Evolutionary conservation across 1,140 invertebrate genomes (phyloP).

Genomic region (Scaptomyza pallida): DNA sequence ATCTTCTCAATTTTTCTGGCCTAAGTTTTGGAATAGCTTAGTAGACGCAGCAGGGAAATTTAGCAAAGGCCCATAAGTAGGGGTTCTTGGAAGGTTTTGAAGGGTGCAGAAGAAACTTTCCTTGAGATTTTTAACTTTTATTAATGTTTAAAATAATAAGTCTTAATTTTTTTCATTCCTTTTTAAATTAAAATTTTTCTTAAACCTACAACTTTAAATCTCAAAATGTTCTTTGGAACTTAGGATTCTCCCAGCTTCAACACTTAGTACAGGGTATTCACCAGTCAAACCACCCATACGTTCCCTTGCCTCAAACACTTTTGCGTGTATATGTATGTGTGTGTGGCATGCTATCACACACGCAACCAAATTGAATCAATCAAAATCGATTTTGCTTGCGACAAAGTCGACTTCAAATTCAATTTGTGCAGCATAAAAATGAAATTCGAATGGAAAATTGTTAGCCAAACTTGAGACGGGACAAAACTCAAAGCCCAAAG

Average conservation of each 20-base stretch:
- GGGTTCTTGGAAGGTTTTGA: neutral
- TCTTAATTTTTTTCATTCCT: too few species aligned
- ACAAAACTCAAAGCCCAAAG: neutral
- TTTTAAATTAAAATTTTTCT: too few species aligned
- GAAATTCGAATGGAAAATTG: slow-evolving; percentile 37
- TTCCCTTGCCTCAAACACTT: neutral
- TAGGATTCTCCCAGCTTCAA: too few species aligned
- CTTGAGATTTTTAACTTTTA: neutral
- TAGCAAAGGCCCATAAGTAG: slow-evolving; percentile 7
- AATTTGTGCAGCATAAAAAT: slow-evolving; percentile 32
- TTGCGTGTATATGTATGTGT: neutral
- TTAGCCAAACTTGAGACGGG: neutral
- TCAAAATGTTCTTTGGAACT: too few species aligned
- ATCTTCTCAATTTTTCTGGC: slow-evolving; percentile 35
- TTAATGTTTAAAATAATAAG: neutral
- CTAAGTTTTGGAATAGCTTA: slow-evolving; percentile 30
- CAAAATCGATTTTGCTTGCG: slow-evolving; percentile 49
- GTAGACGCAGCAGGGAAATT: neutral
- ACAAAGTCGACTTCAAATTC: slow-evolving; percentile 39
- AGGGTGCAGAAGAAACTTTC: slow-evolving; percentile 22
- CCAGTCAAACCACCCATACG: neutral
- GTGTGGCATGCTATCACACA: slow-evolving; percentile 50
- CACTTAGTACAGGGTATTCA: neutral
- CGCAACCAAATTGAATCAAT: slow-evolving; percentile 58
- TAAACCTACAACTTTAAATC: too few species aligned